Conservation (phyloP, 2,113 vertebrate genomes). For the Gulo gulo region DNA sequence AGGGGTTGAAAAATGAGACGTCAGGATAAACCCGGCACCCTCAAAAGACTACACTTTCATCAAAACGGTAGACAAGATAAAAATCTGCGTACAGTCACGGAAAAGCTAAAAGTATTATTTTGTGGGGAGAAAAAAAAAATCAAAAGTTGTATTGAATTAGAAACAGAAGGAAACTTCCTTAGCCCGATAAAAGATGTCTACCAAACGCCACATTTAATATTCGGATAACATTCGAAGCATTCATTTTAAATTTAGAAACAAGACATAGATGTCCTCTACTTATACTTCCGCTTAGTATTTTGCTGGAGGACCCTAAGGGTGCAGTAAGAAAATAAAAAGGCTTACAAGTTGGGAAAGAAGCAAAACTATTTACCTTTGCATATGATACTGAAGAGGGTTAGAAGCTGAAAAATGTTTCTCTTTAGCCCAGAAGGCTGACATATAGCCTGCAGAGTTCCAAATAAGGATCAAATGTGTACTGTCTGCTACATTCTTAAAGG, state of each 20-base stretch:
- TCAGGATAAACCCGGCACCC: background rate
- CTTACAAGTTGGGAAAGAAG: background rate
- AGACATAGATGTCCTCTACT: background rate
- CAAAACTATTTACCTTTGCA: background rate
- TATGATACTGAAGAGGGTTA: background rate
- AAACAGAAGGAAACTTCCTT: background rate
- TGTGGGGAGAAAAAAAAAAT: background rate
- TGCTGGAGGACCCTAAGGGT: background rate
- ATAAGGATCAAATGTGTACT: background rate
- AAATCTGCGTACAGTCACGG: background rate
- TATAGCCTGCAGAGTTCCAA: background rate
- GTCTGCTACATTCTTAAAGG: background rate
- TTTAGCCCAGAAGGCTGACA: background rate
- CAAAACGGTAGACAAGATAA: background rate
- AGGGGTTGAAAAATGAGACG: background rate
- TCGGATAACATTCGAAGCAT: background rate
- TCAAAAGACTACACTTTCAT: background rate
- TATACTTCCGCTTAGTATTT: background rate
- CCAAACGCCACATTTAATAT: background rate
- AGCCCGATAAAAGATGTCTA: background rate
- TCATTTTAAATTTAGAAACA: slow-evolving; percentile 25
- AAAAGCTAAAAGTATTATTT: background rate
- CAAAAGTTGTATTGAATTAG: background rate
- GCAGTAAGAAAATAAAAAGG: background rate
- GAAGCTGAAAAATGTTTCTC: background rate